Percentiles rank a stretch among this genome's conserved stretches.
phyloP scores from a whole-genome alignment of 2,113 vertebrate species.

The Cranoglanis bouderius region DNA sequence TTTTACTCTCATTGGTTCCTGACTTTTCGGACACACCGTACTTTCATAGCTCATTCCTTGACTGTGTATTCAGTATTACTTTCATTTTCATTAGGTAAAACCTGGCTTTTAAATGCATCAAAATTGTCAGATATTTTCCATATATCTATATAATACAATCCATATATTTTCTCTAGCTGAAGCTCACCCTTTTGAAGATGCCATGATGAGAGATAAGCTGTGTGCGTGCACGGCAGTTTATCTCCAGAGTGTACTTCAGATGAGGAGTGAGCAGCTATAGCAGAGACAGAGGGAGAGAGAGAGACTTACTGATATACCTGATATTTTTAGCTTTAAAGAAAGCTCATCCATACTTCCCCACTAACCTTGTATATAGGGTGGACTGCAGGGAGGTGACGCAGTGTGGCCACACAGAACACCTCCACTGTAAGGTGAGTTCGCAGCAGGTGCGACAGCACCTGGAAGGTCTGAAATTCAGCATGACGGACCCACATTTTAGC shows the following conservation, averaged over 20 bases:
- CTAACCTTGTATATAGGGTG: conserved; percentile 83
- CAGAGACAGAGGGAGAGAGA: no score
- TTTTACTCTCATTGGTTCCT: conserved; percentile 2
- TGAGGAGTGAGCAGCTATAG: conserved; percentile 72
- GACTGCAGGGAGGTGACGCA: conserved; percentile 77
- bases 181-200: conserved; percentile 70
- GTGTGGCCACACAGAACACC: conserved; percentile 79
- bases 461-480: conserved; percentile 81
- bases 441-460: conserved; percentile 79
- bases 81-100: neutral
- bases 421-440: conserved; percentile 80
- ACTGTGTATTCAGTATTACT: neutral
- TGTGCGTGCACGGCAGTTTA: conserved; percentile 71
- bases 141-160: neutral
- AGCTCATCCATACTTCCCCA: neutral
- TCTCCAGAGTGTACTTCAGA: conserved; percentile 73
- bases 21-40: conserved; percentile 55
- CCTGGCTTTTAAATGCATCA: neutral
- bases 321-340: neutral
- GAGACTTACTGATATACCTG: neutral
- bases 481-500: conserved; percentile 83
- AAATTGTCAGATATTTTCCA: neutral
- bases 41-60: neutral
- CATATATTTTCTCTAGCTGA: neutral
- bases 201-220: conserved; percentile 71